Base-by-base conservation (phyloP, 2,797 vertebrate species). In the Gallinago stenura region DNA sequence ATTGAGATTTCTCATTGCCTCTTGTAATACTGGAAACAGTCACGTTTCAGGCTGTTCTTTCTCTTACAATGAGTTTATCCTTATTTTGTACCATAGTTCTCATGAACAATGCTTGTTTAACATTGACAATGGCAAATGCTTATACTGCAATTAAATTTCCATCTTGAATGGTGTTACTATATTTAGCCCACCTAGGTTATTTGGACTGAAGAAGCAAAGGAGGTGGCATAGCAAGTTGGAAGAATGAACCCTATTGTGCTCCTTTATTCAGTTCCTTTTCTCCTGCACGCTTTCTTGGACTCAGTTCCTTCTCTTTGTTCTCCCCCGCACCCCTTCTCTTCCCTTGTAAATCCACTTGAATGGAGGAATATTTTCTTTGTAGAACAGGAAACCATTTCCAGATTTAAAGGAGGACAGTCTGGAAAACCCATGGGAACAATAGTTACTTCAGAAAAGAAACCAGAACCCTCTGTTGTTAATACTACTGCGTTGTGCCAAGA, bases 381-480 rank as follows among this genome's bases (percentile, higher is more conserved):
- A 82, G 60, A 95, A 69, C 90, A 96, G 96, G 88, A 97, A 97
- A 96, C 83, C 71, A 45, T 90, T 97, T 96, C 90, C 95, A 96
- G 90, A 91, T 95, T 95, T 93, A 89, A 96, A 94, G 95, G 93
- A 96, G 91, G 94, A 93, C 78, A 90, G 83, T 90, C 93, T 95
- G 93, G 94, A 97, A 97, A 97, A 82, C 91, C 95, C 93, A 68
- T 77, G 86, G 95, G 96, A 96, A 83, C 95, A 97, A 95, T 33
- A 89, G 91, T 95, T 93, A 83, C 69, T 95, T 96, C 71, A 93
- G 94, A 90, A 96, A 93, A 87, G 77, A 93, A 95, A 89, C 68
- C 86, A 90, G 86, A 96, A 79, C 60, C 64, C 83, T 86, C 71
- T 89, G 66, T 87, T 93, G 50, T 92, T 92, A 82, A 77, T 94